phyloP scores from a whole-genome alignment of 2,888 invertebrate genomes.

The Kuschelorhynchus macadamiae region DNA sequence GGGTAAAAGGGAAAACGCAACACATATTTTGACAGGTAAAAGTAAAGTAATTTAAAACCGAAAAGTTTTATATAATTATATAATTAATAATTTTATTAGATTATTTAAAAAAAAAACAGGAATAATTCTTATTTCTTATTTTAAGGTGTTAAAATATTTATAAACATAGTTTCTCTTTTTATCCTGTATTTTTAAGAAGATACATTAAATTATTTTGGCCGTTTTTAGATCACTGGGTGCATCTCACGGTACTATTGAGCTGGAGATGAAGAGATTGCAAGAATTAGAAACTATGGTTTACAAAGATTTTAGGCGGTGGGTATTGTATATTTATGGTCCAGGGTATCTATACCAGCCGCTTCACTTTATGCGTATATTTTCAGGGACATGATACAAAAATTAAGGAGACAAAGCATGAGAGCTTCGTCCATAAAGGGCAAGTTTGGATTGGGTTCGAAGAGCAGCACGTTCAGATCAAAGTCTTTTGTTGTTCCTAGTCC shows the following conservation, averaged over 20 bases:
- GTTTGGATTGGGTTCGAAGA: conserved; percentile 76
- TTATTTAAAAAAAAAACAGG: too few species aligned
- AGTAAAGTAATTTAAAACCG: too few species aligned
- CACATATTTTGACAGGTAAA: too few species aligned
- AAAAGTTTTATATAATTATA: too few species aligned
- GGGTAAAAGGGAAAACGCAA: too few species aligned
- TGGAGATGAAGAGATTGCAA: conserved; percentile 91
- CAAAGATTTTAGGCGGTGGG: conserved; percentile 87
- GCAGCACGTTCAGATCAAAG: conserved; percentile 79
- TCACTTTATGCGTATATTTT: background rate
- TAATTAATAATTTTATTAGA: too few species aligned
- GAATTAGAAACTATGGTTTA: conserved; percentile 95
- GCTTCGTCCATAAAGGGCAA: conserved; percentile 86
- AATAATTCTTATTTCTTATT: too few species aligned
- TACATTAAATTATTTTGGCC: too few species aligned
- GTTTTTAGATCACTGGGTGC: conserved; percentile 56
- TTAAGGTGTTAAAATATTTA: too few species aligned
- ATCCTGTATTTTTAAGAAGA: too few species aligned
- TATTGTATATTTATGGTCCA: conserved; percentile 7
- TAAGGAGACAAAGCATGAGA: conserved; percentile 86
- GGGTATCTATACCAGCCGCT: too few species aligned
- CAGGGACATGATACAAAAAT: conserved; percentile 93
- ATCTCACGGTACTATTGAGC: conserved; percentile 80
- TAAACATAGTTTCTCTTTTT: too few species aligned
- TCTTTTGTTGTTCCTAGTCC: conserved; percentile 83